Conservation (phyloP, 1,140 invertebrate genomes). For the fruit fly (Drosophila melanogaster) region DNA sequence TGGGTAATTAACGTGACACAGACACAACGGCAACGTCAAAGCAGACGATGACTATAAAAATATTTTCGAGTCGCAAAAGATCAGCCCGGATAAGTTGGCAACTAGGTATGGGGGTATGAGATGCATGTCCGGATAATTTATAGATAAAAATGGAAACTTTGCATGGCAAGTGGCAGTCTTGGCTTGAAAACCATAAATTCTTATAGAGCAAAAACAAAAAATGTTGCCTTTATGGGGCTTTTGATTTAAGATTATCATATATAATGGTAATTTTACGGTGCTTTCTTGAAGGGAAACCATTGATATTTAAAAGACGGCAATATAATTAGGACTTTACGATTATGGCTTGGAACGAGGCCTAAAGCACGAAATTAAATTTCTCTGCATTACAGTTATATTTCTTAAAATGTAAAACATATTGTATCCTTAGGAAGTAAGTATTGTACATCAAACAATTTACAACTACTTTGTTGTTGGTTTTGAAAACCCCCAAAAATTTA, state of each 20-base stretch:
- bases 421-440: too few relatives aligned
- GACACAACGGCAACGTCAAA: slow-evolving; percentile 38
- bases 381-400: too few relatives aligned
- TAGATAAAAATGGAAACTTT: slow-evolving; percentile 64
- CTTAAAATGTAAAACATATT: too few relatives aligned
- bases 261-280: slow-evolving; percentile 12
- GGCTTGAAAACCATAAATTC: slow-evolving; percentile 29
- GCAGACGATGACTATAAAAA: slow-evolving; percentile 40
- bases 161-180: slow-evolving; percentile 41
- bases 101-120: slow-evolving; percentile 28
- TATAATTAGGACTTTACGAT: neutral
- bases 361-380: too few relatives aligned
- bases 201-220: slow-evolving; percentile 29
- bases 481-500: neutral
- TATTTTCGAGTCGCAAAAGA: slow-evolving; percentile 36
- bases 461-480: too few relatives aligned
- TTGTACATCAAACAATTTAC: too few relatives aligned
- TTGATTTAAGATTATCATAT: slow-evolving; percentile 26
- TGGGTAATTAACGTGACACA: slow-evolving; percentile 70
- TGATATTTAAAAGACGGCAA: slow-evolving; percentile 1
- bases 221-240: slow-evolving; percentile 23
- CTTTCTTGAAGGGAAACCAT: neutral
- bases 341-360: too few relatives aligned
- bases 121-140: slow-evolving; percentile 68
- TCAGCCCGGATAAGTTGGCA: slow-evolving; percentile 37